These are phyloP conservation scores for Pelvicachromis taeniatus DNA, from an alignment of 2,113 vertebrate species.

Conservation along the genomic window DNA sequence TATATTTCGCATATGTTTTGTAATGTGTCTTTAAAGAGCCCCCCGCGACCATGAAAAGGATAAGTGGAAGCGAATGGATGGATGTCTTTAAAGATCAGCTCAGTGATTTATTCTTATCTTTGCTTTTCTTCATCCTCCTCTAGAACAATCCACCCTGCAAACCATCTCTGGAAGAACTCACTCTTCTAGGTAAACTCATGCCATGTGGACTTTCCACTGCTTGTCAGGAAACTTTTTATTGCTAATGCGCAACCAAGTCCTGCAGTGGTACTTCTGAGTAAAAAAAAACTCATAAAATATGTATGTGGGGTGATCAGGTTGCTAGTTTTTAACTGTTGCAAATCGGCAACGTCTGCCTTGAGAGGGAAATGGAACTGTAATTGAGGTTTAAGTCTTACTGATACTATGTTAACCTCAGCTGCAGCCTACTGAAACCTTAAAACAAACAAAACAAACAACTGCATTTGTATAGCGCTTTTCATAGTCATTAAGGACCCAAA, in stretches of 20 bases:
- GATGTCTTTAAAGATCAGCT: neutral
- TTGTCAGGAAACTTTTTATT: neutral
- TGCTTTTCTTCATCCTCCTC: neutral
- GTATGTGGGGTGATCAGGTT: too few relatives aligned
- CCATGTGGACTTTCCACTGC: neutral
- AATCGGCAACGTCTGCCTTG: too few relatives aligned
- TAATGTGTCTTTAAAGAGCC: neutral
- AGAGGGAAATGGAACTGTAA: neutral
- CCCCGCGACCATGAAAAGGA: too few relatives aligned
- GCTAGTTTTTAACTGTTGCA: too few relatives aligned
- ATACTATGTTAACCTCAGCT: neutral
- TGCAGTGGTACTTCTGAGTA: too few relatives aligned
- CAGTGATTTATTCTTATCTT: neutral
- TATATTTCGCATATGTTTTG: neutral
- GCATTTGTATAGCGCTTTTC: too few relatives aligned
- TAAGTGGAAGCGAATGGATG: too few relatives aligned
- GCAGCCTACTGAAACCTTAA: neutral
- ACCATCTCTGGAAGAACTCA: neutral
- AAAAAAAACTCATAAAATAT: too few relatives aligned
- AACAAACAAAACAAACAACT: too few relatives aligned
- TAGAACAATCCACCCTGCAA: neutral
- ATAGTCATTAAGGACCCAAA: too few relatives aligned
- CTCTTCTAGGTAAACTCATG: neutral
- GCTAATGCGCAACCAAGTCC: too few relatives aligned
- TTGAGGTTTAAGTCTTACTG: neutral